Percentiles rank a stretch among this genome's conserved stretches.
Conservation (phyloP, 2,113 vertebrate species). For the Stigmatopora argus region DNA sequence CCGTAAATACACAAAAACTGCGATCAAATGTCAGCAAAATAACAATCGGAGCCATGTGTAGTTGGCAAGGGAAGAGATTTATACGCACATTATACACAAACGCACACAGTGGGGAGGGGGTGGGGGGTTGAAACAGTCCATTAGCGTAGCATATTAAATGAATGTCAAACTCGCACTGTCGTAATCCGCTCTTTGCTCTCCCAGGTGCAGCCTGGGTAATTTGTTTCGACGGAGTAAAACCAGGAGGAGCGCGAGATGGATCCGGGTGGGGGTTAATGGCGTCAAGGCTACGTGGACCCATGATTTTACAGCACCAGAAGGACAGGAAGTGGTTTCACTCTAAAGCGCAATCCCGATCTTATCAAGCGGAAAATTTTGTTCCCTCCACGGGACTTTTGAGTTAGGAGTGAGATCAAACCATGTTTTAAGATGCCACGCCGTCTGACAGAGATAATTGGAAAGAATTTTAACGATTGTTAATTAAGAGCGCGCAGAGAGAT, state of each 20-base stretch:
- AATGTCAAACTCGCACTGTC: constrained; percentile 34
- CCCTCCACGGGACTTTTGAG: not conserved
- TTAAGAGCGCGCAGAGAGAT: not conserved
- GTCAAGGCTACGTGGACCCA: constrained; percentile 53
- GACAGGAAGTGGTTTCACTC: not conserved
- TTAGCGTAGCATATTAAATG: constrained; percentile 24
- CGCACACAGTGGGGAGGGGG: not conserved
- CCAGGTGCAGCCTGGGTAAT: constrained; percentile 60
- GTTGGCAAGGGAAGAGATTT: not conserved
- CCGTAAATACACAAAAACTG: too few relatives aligned
- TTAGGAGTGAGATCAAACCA: too few relatives aligned
- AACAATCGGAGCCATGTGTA: not conserved
- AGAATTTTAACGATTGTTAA: not conserved
- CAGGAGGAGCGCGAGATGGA: not conserved
- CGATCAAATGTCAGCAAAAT: not conserved
- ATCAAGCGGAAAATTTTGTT: not conserved
- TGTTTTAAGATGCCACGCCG: too few relatives aligned
- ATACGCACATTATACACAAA: not conserved
- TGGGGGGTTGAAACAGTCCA: constrained; percentile 11
- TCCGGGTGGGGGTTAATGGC: constrained; percentile 35
- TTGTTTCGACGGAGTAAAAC: constrained; percentile 39
- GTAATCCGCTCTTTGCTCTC: constrained; percentile 42
- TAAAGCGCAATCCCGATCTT: not conserved
- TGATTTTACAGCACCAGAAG: constrained; percentile 32
- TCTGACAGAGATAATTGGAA: too few relatives aligned